These are phyloP conservation scores for Centropus bengalensis DNA, from an alignment of 2,113 vertebrate species.

Conservation along the genomic window DNA sequence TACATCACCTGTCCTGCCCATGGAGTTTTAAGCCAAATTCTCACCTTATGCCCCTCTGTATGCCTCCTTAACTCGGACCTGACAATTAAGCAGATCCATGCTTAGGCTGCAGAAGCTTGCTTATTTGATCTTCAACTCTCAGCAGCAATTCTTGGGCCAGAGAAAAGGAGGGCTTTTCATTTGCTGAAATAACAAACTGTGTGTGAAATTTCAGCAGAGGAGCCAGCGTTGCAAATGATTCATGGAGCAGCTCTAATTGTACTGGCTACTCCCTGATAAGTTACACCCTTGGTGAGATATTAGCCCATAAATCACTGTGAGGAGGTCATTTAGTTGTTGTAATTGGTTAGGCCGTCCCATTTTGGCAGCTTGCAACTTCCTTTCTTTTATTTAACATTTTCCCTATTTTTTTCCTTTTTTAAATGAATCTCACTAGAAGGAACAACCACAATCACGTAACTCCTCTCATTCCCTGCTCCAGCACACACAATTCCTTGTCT, in stretches of 20 bases:
- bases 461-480: neutral
- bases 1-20: neutral
- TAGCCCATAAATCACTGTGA: slow-evolving; percentile 33
- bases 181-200: neutral
- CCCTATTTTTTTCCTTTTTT: neutral
- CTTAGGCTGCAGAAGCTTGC: neutral
- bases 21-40: neutral
- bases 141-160: neutral
- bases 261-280: neutral
- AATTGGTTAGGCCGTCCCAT: neutral
- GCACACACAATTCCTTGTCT: neutral
- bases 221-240: neutral
- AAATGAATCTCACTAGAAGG: neutral
- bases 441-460: neutral
- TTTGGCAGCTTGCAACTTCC: neutral
- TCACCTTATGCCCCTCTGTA: neutral
- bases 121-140: neutral
- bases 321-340: neutral
- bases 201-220: neutral
- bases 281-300: neutral
- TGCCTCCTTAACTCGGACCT: neutral
- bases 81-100: neutral
- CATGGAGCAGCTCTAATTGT: slow-evolving; percentile 23
- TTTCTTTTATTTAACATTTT: neutral
- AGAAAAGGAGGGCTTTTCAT: neutral